These are phyloP conservation scores for Morinoia aosen DNA, from an alignment of 2,888 invertebrate genomes.

Conservation along the genomic window DNA sequence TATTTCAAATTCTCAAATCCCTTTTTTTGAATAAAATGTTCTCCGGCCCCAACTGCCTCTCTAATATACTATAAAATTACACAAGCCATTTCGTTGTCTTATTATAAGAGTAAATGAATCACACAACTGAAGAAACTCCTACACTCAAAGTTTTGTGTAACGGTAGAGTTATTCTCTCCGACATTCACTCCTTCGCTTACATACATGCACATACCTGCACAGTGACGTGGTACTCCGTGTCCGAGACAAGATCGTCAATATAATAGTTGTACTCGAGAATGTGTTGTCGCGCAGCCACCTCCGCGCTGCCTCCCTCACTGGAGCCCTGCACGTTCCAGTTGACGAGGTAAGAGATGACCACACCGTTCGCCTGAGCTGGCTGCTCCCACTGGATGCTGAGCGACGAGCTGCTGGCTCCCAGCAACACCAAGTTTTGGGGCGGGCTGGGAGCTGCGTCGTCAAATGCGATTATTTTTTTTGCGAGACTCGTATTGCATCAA, in stretches of 20 bases:
- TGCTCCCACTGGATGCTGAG: conserved; percentile 1
- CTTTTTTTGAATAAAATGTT: too few species aligned
- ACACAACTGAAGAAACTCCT: too few species aligned
- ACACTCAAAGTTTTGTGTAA: too few species aligned
- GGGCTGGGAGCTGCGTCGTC: background rate
- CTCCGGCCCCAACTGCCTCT: too few species aligned
- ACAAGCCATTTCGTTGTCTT: too few species aligned
- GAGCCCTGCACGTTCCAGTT: background rate
- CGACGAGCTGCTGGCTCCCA: background rate
- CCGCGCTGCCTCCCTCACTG: background rate
- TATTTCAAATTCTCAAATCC: too few species aligned
- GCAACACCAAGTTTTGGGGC: background rate
- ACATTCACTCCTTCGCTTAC: too few species aligned
- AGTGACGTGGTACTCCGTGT: background rate
- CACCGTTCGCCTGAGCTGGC: background rate
- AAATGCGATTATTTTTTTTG: background rate
- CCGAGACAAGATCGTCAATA: background rate
- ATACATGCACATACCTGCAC: background rate
- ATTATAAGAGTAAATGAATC: too few species aligned
- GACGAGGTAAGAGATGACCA: background rate
- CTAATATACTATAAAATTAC: too few species aligned
- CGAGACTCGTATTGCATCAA: too few species aligned
- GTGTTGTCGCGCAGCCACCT: background rate
- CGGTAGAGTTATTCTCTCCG: too few species aligned
- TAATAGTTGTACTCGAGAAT: background rate